phyloP scores from a whole-genome alignment of 2,113 vertebrate species.

The Podarcis cretensis region DNA sequence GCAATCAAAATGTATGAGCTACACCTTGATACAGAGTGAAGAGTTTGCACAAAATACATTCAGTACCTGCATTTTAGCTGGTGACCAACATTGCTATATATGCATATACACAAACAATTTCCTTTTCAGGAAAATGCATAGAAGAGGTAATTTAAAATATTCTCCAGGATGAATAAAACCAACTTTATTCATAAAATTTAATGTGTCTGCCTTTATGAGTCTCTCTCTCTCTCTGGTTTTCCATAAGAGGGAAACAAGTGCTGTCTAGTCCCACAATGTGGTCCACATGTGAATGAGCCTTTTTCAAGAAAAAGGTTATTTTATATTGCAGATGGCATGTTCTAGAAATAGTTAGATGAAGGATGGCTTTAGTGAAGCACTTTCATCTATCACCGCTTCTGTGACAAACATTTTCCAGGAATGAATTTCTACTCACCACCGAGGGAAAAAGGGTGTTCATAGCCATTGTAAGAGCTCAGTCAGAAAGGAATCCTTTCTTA shows the following conservation, averaged over 20 bases:
- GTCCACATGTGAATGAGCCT: not conserved
- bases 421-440: conserved; percentile 11
- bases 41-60: not conserved
- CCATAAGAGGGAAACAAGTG: not conserved
- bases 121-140: not conserved
- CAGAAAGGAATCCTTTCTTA: not conserved
- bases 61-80: not conserved
- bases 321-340: not conserved
- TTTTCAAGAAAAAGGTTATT: not conserved
- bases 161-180: not conserved
- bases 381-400: not conserved
- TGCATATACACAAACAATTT: not conserved
- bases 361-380: not conserved
- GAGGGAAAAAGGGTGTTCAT: not conserved
- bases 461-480: conserved; percentile 8
- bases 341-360: conserved; percentile 33
- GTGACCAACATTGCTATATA: no score
- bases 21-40: not conserved
- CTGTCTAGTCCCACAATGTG: not conserved
- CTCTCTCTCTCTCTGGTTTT: not conserved
- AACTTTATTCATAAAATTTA: not conserved
- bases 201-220: not conserved
- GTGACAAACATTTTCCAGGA: not conserved
- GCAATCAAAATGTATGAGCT: not conserved
- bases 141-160: not conserved